These are phyloP conservation scores for Aromia moschata DNA, from an alignment of 2,888 invertebrate species.

Conservation along the genomic window DNA sequence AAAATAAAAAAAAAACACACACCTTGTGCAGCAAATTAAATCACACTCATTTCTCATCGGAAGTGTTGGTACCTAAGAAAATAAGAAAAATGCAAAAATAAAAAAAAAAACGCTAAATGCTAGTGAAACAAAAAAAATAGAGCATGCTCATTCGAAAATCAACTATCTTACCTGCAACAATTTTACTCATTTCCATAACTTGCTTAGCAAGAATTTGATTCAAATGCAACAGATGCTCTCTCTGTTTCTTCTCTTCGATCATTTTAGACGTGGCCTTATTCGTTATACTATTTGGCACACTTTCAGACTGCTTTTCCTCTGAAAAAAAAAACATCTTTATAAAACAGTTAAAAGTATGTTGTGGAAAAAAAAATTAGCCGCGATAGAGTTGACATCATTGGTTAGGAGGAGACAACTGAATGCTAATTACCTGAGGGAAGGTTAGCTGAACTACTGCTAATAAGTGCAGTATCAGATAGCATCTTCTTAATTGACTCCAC, in stretches of 20 bases:
- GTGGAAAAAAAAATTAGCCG: background rate
- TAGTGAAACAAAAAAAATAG: slow-evolving; percentile 29
- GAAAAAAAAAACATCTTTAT: slow-evolving; percentile 25
- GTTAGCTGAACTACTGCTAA: slow-evolving; percentile 58
- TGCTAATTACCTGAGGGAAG: slow-evolving; percentile 43
- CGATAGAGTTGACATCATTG: too few relatives aligned
- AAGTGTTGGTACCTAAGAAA: slow-evolving; percentile 60
- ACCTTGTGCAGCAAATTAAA: slow-evolving; percentile 55
- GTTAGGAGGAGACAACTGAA: too few relatives aligned
- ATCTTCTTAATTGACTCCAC: slow-evolving; percentile 92
- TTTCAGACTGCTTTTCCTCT: slow-evolving; percentile 51
- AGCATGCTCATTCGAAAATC: slow-evolving; percentile 33
- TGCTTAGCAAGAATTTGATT: slow-evolving; percentile 93
- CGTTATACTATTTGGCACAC: slow-evolving; percentile 55
- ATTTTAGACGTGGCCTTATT: slow-evolving; percentile 61
- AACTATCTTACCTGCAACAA: slow-evolving; percentile 84
- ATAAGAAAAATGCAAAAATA: slow-evolving; percentile 47
- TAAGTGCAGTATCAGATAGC: slow-evolving; percentile 77
- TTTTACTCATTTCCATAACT: slow-evolving; percentile 95
- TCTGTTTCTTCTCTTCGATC: slow-evolving; percentile 84
- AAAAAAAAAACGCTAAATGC: slow-evolving; percentile 31
- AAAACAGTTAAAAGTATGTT: too few relatives aligned
- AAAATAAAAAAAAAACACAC: too few relatives aligned
- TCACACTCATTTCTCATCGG: slow-evolving; percentile 55
- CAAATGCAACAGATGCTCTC: slow-evolving; percentile 88